These are phyloP conservation scores for Telmatochromis sp. DNA, from an alignment of 2,113 vertebrate genomes.

Conservation along the genomic window DNA sequence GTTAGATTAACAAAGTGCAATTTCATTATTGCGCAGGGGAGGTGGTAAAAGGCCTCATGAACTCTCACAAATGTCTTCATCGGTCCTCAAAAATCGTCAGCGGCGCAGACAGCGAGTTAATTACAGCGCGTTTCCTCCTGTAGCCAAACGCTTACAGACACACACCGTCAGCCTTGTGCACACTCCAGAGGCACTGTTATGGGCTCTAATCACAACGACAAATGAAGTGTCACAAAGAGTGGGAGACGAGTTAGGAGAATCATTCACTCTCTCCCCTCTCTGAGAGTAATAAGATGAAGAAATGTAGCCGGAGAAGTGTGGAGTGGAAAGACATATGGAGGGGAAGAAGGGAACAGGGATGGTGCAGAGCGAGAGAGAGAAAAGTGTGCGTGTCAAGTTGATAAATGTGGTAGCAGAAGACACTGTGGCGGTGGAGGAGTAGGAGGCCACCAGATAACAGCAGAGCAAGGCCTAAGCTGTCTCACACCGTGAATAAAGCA, in stretches of 20 bases:
- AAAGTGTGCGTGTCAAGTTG: slow-evolving; percentile 43
- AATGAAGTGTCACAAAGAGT: slow-evolving; percentile 56
- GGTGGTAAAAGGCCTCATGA: neutral
- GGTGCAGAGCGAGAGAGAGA: neutral
- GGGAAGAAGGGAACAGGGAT: neutral
- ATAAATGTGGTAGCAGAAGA: slow-evolving; percentile 61
- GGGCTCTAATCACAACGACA: slow-evolving; percentile 48
- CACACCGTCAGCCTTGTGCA: slow-evolving; percentile 3
- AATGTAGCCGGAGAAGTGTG: slow-evolving; percentile 28
- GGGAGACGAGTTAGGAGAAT: slow-evolving; percentile 41
- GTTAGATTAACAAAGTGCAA: neutral
- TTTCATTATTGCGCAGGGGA: neutral
- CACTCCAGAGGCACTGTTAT: slow-evolving; percentile 17
- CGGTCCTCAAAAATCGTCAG: neutral
- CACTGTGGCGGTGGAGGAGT: slow-evolving; percentile 48
- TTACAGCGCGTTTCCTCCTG: neutral
- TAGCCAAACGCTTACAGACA: slow-evolving; percentile 13
- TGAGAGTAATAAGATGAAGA: slow-evolving; percentile 39
- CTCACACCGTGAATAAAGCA: slow-evolving; percentile 32
- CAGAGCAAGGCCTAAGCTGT: slow-evolving; percentile 44
- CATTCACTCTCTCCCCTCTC: slow-evolving; percentile 21
- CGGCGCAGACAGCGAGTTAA: neutral
- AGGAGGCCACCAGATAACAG: slow-evolving; percentile 60
- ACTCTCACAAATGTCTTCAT: neutral
- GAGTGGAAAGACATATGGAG: slow-evolving; percentile 25